phyloP scores from a whole-genome alignment of 2,113 vertebrate species.

The Campylorhamphus procurvoides region DNA sequence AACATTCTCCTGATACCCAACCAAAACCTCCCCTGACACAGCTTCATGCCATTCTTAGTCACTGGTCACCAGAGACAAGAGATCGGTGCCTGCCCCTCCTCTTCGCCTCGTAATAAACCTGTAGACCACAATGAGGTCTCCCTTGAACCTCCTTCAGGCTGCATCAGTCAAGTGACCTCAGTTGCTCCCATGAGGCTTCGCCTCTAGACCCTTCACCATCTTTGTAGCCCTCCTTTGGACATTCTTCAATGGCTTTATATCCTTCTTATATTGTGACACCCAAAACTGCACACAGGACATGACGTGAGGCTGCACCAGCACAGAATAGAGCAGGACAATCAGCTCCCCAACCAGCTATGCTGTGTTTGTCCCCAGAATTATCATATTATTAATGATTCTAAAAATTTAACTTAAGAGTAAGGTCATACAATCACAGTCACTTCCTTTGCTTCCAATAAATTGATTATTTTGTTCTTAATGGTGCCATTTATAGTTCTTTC shows the following conservation, averaged over 20 bases:
- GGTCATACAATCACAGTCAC: not conserved
- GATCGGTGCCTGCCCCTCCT: not conserved
- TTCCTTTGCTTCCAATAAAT: not conserved
- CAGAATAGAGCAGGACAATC: not conserved
- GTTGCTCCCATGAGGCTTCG: rapidly evolving
- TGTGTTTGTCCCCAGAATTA: not conserved
- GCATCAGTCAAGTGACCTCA: not conserved
- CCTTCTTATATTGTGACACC: too few relatives aligned
- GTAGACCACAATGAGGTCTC: not conserved
- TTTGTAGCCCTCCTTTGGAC: not conserved
- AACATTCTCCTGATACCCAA: not conserved
- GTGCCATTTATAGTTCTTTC: not conserved
- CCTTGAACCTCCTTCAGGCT: not conserved
- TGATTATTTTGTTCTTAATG: not conserved
- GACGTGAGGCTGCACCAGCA: rapidly evolving
- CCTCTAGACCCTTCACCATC: not conserved
- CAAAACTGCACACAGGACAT: not conserved
- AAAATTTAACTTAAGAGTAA: not conserved
- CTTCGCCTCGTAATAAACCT: not conserved
- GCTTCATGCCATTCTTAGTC: not conserved
- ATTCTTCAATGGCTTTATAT: not conserved
- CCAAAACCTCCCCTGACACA: not conserved
- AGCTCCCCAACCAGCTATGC: not conserved
- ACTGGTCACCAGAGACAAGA: not conserved
- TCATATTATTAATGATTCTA: not conserved